phyloP scores from a whole-genome alignment of 2,888 invertebrate genomes.

The Phaonia tiefii region DNA sequence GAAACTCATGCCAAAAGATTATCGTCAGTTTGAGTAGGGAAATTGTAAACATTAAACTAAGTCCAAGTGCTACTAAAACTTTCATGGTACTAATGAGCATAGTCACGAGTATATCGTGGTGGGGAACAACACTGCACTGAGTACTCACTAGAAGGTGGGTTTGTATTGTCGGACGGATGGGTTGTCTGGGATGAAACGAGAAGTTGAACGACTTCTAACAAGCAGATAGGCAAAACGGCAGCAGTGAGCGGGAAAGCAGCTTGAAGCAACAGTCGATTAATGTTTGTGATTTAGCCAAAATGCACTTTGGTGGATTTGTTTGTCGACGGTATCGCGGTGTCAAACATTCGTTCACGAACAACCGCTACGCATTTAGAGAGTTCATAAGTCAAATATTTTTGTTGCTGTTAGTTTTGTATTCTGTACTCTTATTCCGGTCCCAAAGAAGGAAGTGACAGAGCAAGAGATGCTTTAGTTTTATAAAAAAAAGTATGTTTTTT shows the following conservation, averaged over 20 bases:
- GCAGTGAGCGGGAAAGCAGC: conserved; percentile 18
- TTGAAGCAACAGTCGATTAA: conserved; percentile 56
- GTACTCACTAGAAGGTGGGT: not conserved
- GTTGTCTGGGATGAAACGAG: no score
- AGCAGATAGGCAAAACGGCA: conserved; percentile 5
- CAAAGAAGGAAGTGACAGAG: not conserved
- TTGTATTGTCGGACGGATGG: conserved; percentile 4
- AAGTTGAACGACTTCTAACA: not conserved
- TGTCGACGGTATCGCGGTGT: conserved; percentile 42
- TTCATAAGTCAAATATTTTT: conserved; percentile 13
- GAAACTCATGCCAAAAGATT: conserved; percentile 80
- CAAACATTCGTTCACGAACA: not conserved
- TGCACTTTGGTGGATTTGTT: conserved; percentile 48
- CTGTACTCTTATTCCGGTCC: not conserved
- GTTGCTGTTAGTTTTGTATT: no score
- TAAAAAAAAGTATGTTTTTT: not conserved
- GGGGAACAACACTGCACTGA: conserved; percentile 9
- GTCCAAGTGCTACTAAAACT: conserved; percentile 80
- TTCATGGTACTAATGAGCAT: conserved; percentile 80
- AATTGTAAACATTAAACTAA: conserved; percentile 81
- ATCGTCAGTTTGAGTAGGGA: conserved; percentile 81
- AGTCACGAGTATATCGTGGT: conserved; percentile 57
- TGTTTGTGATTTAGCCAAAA: conserved; percentile 18
- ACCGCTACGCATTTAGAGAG: conserved; percentile 2
- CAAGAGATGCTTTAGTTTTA: conserved; percentile 3